These are phyloP conservation scores for Drosophila acutilabella DNA, from an alignment of 2,888 invertebrate genomes.

Conservation along the genomic window DNA sequence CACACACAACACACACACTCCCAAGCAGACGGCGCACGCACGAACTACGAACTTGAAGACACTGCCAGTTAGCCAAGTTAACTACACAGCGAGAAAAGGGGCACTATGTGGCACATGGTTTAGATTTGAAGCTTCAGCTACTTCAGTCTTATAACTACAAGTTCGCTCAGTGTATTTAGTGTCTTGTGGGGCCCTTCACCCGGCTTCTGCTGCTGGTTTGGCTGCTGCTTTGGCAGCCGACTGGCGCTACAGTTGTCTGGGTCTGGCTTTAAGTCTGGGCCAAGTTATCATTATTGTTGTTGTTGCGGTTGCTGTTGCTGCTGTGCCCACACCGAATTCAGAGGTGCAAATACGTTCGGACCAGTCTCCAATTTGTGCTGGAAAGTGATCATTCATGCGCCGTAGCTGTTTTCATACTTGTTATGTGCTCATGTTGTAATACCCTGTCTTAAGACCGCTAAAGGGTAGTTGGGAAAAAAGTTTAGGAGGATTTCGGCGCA, in stretches of 20 bases:
- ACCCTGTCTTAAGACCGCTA: constrained; percentile 10
- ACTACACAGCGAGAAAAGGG: neutral
- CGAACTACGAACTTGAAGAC: constrained; percentile 70
- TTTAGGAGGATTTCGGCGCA: no score
- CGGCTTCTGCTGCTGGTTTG: constrained; percentile 12
- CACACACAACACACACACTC: neutral
- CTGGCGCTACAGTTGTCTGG: constrained; percentile 66
- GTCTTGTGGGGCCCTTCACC: constrained; percentile 50
- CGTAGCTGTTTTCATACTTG: constrained; percentile 44
- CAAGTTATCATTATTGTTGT: constrained; percentile 23
- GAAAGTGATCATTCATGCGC: constrained; percentile 78
- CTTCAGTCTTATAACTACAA: no score
- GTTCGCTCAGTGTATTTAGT: neutral
- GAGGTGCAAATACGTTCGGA: constrained; percentile 82
- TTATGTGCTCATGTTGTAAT: constrained; percentile 51
- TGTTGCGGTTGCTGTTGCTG: constrained; percentile 30
- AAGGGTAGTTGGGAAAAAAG: neutral
- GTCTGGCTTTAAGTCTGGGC: constrained; percentile 42
- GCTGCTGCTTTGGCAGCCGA: constrained; percentile 60
- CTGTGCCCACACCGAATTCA: constrained; percentile 78
- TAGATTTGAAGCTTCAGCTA: no score
- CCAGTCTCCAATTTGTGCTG: constrained; percentile 79
- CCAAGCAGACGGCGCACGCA: constrained; percentile 59
- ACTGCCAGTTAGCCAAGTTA: constrained; percentile 50
- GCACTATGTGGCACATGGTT: no score